Evolutionary conservation across 2,888 invertebrate genomes (phyloP), one percentile per base, ranked within the genome.

Genomic region (Heteropelma amictum): DNA sequence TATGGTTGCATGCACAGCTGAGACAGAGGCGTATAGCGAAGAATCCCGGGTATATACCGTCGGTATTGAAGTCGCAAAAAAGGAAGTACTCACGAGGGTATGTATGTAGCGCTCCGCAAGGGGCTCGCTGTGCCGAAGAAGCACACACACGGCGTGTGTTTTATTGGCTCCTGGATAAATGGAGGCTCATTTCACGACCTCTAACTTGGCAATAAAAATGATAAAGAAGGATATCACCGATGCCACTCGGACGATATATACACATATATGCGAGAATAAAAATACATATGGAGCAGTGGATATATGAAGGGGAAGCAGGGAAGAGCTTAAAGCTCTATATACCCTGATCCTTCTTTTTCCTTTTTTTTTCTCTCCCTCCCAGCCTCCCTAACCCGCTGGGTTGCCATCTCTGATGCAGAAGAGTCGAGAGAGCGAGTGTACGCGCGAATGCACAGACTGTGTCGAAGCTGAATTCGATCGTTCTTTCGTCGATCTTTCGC

Each of bases 201-300:
- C 83, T 82, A 82, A 82, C 84, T 82, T 82, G 81, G 79, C 80
- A 81, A 82, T 87, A 88, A 88, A 88, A 88, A 88, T 86, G 87
- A 88, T 85, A 85, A 87, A 86, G 86, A 86, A 85, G 84, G 83
- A 79, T 86, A 85, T 85, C 83, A 82, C 79, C 79, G 81, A 80
- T 76, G 79, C 84, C 81, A 82, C 81, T 76, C 77, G 77, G 63
- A 82, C 80, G 77, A 82, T 83, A 83, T 82, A 81, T 80, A 79
- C 77, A 81, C 82, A 83, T 45, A 58, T 58, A 58, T 35, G 6
- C 30, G 4, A 7, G 8, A 28, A 28, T 49, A 83, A 82, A 82
- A 82, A 80, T 80, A 82, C 84, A 84, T 86, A 85, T 84, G 84
- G 81, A 83, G 78, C 79, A 81, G 80, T 61, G 67, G 70, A 69